Base-by-base conservation (phyloP, 2,797 vertebrate species). In the Centropyge bicolor region DNA sequence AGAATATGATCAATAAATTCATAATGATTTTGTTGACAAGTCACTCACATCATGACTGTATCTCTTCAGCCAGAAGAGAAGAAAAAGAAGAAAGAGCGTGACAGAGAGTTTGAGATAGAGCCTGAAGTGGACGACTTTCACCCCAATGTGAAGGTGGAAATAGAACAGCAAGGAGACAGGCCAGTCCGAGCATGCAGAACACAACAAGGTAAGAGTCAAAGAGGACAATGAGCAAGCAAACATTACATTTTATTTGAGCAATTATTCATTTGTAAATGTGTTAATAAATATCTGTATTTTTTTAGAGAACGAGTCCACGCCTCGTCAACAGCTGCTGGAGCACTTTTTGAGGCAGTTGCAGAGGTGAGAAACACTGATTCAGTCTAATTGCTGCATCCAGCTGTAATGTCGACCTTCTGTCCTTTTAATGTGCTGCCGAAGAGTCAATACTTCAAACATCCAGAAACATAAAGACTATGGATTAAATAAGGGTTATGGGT, bases 341-440 rank as follows among this genome's bases (percentile, higher is more conserved):
- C 97, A 99, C 88, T 99, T 99, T 82, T 93, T 99, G 81, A 97
- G 97, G n/a, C 97, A 99, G 89, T 92, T 99, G 62, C 98, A 99
- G 81, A 97, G 98, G 98, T 99, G 90, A 91, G 81, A 8, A 45
- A 13, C 17, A 31, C 17, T 20, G 9, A 61, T 56, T 24, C 1
- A 46, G 22, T 55, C 17, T 24, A 1, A 62, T 27, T 22, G 22
- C 19, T 51, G 27, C 2, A 9, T 57, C n/a, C 41, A 12, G 20
- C 8, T 45, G 6, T 52, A 48, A 41, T 61, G 24, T 45, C 0
- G 0, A 6, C 38, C 13, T 12, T 59, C 31, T 36, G 51, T 59
- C 6, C 16, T 60, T 63, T 40, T 4, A 72, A 12, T 36, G 8
- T 61, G 36, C 5, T 46, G 10, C 20, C 40, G 16, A 35, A 19